Base-by-base conservation (phyloP, 2,113 vertebrate species). In the Dicentrarchus labrax region DNA sequence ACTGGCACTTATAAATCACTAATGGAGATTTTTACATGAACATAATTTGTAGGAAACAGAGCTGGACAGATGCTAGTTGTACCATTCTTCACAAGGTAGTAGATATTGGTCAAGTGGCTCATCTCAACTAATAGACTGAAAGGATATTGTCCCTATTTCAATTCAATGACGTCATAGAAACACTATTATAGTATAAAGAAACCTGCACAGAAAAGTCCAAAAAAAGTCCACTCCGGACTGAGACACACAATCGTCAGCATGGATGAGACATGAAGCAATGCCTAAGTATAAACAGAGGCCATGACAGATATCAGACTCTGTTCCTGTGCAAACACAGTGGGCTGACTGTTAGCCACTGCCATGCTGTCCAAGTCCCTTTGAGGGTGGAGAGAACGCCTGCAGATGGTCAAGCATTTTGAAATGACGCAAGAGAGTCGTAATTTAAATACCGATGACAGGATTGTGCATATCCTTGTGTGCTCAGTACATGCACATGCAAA, bases 351-450 rank as follows among this genome's bases (percentile, higher is more conserved):
- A 85, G 84, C 64, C 39, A 50, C 64, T 60, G 56, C 62, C 73
- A 24, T 66, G 48, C 81, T 76, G 80, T 74, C 64, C 22, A 45
- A 88, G 85, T 77, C 60, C 80, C 78, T 74, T 62, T 48, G 82
- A 84, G 83, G 73, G 56, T 11, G 53, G n/a, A 69, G 39, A 48
- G 24, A 82, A 61, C 15, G 41, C 15, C 78, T 17, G 60, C 91
- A 94, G 85, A 91, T 93, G 91, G 88, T 74, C 75, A 84, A 87
- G 72, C 66, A 78, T 82, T 89, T 86, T 54, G 48, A 86, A 72
- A 76, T 74, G 81, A 88, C 0, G 64, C 78, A 71, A 56, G 61
- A 54, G 19, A 72, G 45, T 74, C 71, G 53, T 59, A 19, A 78
- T 89, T 72, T 72, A 83, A 83, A 89, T 83, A 78, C 41, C 5